Conservation (phyloP, 2,797 vertebrate genomes). For the Thamnophis elegans region DNA sequence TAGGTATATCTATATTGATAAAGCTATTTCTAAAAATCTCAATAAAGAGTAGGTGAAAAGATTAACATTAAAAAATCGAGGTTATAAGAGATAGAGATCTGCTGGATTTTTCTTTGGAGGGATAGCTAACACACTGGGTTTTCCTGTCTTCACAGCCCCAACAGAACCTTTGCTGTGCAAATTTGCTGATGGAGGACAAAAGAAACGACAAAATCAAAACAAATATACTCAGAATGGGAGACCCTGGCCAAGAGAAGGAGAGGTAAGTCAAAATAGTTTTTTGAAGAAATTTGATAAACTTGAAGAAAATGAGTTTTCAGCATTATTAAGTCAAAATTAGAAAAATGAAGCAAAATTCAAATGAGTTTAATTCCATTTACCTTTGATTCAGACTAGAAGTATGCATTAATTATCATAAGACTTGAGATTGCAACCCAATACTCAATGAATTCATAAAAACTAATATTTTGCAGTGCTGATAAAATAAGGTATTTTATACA, state of each 20-base stretch:
- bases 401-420: neutral
- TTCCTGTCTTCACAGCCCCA: constrained; percentile 84
- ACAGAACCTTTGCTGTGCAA: constrained; percentile 97
- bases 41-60: constrained; percentile 55
- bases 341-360: constrained; percentile 12
- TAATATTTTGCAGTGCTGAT: neutral
- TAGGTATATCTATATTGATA: constrained; percentile 53
- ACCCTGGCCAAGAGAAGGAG: constrained; percentile 95
- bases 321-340: constrained; percentile 22
- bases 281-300: constrained; percentile 24
- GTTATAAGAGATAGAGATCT: constrained; percentile 66
- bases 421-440: neutral
- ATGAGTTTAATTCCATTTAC: neutral
- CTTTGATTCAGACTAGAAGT: neutral
- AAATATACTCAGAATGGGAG: constrained; percentile 96
- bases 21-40: constrained; percentile 61
- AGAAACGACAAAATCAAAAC: constrained; percentile 96
- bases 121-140: constrained; percentile 71
- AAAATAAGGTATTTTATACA: neutral
- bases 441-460: neutral
- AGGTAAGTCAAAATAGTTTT: constrained; percentile 77
- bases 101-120: constrained; percentile 62
- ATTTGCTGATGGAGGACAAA: constrained; percentile 97
- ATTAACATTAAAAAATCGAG: constrained; percentile 72
- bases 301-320: neutral